A percentile compares a stretch with the other conserved stretches of the same genome.
These are phyloP conservation scores for Orbicella faveolata DNA, from an alignment of 64 coral and sea anemone species.

Conservation along the genomic window DNA sequence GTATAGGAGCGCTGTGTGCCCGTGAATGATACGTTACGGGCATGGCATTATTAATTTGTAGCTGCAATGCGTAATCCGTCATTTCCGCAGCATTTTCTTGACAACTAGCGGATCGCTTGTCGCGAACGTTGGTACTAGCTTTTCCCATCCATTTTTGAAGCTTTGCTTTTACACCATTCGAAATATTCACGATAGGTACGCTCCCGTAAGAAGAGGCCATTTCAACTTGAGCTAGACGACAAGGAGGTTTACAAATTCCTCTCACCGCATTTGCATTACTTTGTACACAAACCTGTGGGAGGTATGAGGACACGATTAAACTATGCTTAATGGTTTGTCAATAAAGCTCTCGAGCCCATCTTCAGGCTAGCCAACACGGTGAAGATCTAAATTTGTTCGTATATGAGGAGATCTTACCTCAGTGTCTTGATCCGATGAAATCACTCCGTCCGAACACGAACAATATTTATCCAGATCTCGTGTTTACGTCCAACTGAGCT, in stretches of 20 bases:
- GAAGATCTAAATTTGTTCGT: background rate
- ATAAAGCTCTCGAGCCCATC: conserved; percentile 4
- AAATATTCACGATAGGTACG: background rate
- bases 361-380: background rate
- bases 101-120: background rate
- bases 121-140: conserved; percentile 17
- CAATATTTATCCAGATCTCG: conserved; percentile 38
- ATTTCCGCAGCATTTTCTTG: conserved; percentile 32
- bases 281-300: conserved; percentile 34
- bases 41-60: background rate
- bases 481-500: conserved; percentile 9
- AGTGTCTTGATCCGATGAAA: background rate
- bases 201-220: conserved; percentile 12
- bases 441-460: background rate
- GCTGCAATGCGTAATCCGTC: background rate
- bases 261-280: conserved; percentile 9
- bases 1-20: conserved; percentile 7
- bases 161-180: conserved; percentile 22
- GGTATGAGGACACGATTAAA: conserved; percentile 33
- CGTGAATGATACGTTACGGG: background rate
- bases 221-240: conserved; percentile 2
- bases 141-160: conserved; percentile 48
- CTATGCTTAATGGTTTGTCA: conserved; percentile 42
- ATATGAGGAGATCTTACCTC: conserved; percentile 1
- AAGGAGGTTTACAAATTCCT: conserved; percentile 12